Evolutionary conservation across 2,797 vertebrate species (phyloP), one percentile per base, ranked within the genome.

Genomic region (Pogoniulus pusillus): DNA sequence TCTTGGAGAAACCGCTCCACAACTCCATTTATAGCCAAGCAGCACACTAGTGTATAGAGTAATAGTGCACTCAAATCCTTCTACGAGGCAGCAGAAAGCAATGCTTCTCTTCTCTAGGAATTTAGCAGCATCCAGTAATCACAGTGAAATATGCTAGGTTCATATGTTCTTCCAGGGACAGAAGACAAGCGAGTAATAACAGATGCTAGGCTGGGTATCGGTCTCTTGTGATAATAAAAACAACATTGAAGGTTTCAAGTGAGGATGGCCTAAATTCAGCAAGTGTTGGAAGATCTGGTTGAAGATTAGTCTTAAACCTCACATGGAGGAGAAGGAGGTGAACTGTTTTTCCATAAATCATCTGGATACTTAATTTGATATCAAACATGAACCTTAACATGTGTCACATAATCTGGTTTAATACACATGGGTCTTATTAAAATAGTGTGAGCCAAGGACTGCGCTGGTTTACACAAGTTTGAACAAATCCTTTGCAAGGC

Each of bases 321-420:
- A 93, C 6, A 4, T 80, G 94, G 93, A 93, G 89, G 77, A 95
- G 93, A 88, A 66, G 84, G 96, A 95, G 93, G 95, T 93, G 96
- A 96, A 96, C 59, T 94, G 91, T 96, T 96, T 96, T 97, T 96
- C 88, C 95, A 96, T 97, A 97, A 97, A 97, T 98, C 96, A 97
- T 97, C 92, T 23, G 5, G 87, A 95, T 97, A 94, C 93, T 97
- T 97, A 96, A 97, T 98, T 97, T 97, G 96, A 97, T 97, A 97
- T 97, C 96, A 97, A 92, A 97, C 95, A 87, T 96, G 94, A 97
- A 96, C 95, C 92, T 96, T 96, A 96, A 96, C 94, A 97, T 96
- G 89, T 97, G 96, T 97, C 96, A 97, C 95, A 94, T 96, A 97
- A 97, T 98, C 96, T 97, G 85, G 62, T 94, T 96, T 96, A 97